A percentile compares a stretch with the other conserved stretches of the same genome.
Conservation (phyloP, 64 coral and sea anemone genomes). For the Stylophora pistillata region DNA sequence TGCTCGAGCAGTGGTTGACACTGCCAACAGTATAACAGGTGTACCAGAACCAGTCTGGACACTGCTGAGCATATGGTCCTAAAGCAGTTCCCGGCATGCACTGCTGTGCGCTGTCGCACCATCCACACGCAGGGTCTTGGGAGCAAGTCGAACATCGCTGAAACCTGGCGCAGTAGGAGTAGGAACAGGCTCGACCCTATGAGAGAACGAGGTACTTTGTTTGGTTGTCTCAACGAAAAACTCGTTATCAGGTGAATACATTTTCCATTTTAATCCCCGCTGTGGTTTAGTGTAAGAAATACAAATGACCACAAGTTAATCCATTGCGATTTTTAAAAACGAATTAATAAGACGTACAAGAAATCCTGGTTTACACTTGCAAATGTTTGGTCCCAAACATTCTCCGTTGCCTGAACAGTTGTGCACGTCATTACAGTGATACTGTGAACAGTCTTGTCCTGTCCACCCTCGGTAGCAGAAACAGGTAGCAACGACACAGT, state of each 20-base stretch:
- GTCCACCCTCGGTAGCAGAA: slow-evolving; percentile 82
- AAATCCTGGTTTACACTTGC: slow-evolving; percentile 56
- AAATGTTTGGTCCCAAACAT: slow-evolving; percentile 75
- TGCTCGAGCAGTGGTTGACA: slow-evolving; percentile 51
- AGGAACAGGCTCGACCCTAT: slow-evolving; percentile 65
- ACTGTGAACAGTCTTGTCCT: slow-evolving; percentile 63
- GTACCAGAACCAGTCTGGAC: slow-evolving; percentile 80
- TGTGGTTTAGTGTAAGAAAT: no score
- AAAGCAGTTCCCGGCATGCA: slow-evolving; percentile 50
- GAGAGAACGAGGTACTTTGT: no score
- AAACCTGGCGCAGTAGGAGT: slow-evolving; percentile 59
- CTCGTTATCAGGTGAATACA: no score
- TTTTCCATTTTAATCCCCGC: no score
- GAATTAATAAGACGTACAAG: no score
- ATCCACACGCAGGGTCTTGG: slow-evolving; percentile 53
- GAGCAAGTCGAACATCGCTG: slow-evolving; percentile 39
- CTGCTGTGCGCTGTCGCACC: slow-evolving; percentile 64
- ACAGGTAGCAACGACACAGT: slow-evolving; percentile 75
- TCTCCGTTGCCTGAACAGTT: slow-evolving; percentile 67
- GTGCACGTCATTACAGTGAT: slow-evolving; percentile 61
- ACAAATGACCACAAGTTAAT: no score
- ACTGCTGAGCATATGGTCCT: slow-evolving; percentile 15
- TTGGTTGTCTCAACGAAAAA: no score
- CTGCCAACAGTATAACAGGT: slow-evolving; percentile 65
- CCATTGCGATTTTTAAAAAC: no score